Evolutionary conservation across 2,888 invertebrate genomes (phyloP).

Genomic region (Diarsia brunnea): DNA sequence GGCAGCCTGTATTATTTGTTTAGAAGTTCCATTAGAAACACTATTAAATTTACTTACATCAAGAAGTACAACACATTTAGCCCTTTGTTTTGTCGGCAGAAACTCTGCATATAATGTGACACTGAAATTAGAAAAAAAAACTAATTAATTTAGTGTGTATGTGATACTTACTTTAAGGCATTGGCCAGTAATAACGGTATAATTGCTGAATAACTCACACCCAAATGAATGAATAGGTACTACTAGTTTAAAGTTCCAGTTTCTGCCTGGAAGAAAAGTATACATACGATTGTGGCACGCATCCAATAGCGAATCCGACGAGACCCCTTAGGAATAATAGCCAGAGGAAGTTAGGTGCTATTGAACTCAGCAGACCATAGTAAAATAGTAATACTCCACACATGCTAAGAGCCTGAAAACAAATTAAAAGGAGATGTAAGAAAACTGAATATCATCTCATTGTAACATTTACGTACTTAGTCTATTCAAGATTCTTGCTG

Average conservation of each 20-base stretch:
- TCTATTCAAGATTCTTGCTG: neutral
- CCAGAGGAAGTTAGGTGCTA: slow-evolving; percentile 98
- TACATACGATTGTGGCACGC: slow-evolving; percentile 98
- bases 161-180: neutral
- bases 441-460: neutral
- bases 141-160: neutral
- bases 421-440: slow-evolving; percentile 21
- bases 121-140: slow-evolving; percentile 86
- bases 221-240: neutral
- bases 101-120: slow-evolving; percentile 99
- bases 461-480: neutral
- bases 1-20: neutral
- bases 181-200: neutral
- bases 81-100: slow-evolving; percentile 97
- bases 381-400: slow-evolving; percentile 97
- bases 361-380: slow-evolving; percentile 97
- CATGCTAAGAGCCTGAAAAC: slow-evolving; percentile 94
- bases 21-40: neutral
- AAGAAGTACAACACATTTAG: slow-evolving; percentile 98
- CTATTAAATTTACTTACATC: slow-evolving; percentile 93
- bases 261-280: neutral
- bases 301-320: slow-evolving; percentile 99
- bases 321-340: slow-evolving; percentile 96
- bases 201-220: neutral
- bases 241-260: neutral